Base-by-base conservation (phyloP, 2,888 invertebrate species). In the Caenorhabditis panamensis region DNA sequence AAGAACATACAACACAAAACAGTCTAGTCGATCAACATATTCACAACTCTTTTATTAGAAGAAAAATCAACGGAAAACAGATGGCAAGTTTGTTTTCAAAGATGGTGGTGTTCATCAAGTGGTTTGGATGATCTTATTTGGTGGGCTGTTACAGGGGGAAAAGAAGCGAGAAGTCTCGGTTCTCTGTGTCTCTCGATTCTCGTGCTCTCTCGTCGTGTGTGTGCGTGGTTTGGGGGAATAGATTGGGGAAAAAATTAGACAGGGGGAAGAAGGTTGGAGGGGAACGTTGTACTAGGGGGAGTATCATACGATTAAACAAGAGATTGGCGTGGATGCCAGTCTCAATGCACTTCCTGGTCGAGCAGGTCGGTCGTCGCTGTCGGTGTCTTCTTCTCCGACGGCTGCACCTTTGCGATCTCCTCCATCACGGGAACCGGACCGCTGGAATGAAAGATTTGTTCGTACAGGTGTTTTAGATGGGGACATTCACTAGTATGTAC, bases 371-470 rank as follows among this genome's bases (percentile, higher is more conserved):
- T 36, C 20, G 72, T 11, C 18, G 59, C 13, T 9, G 68, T 44
- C n/a, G 75, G 66, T 9, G 66, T 66, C 26, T 64, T 67, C 64
- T 79, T 72, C 56, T 84, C 84, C 11, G 64, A 66, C 49, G 90
- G 90, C 71, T 90, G 90, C 56, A 90, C 88, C 53, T 87, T 86
- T 26, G 90, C 61, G 61, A 90, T 88, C 79, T 89, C 89, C 44
- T 90, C 89, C 87, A 88, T 87, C 53, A 87, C 90, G 6, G 90
- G 90, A 22, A 90, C 89, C 0, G 90, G 90, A 11, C 90, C 89
- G 59, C 88, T 89, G 73, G 41, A 41, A 41, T 9, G 41, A 2
- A 41, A 41, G 13, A 13, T 11, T 11, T 41, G 41, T 16, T 41
- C 41, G 11, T 36, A 11, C 36, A 2, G 13, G n/a, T 28, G 31